Base-by-base conservation (phyloP, 2,113 vertebrate species). In the Salvelinus sp. region DNA sequence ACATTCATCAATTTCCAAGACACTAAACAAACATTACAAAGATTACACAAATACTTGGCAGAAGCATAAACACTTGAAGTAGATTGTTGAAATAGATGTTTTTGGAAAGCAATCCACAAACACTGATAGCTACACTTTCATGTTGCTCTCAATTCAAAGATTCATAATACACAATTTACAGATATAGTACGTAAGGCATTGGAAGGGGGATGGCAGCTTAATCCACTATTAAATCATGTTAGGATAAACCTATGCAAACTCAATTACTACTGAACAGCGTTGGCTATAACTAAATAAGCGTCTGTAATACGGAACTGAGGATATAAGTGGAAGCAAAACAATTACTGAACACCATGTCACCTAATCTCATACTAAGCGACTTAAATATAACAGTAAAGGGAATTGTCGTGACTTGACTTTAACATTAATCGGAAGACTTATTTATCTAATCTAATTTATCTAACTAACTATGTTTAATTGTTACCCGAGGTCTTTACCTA, bases 21-120 rank as follows among this genome's bases (percentile, higher is more conserved):
- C 57, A 69, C 13, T 63, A n/a, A 44, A 27, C 63, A 18, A 57
- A 30, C 57, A 14, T 71, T 69, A 74, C 50, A 58, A 3, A 86
- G 25, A 58, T 71, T 76, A 48, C 23, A 20, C 30, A 79, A 60
- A 79, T 72, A 72, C 78, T 85, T 87, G 77, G 82, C 78, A 87
- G 69, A 79, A 81, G 77, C 65, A 65, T 76, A 72, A 30, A 73
- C 63, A 78, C 63, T 57, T 38, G 68, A 58, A 71, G 13, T 1
- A 57, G 73, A 75, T 33, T 60, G 62, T 33, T 33, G 30, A 33
- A 33, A 33, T 33, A 33, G 1, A 33, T 33, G 30, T 33, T 33
- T 33, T 33, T 33, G 30, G 30, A 33, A 33, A 33, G 30, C 30
- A 33, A 33, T 33, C 30, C 30, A 33, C 2, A 30, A 63, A 25